Conservation (phyloP, 2,888 invertebrate species). For the Dynastes hyllus region DNA sequence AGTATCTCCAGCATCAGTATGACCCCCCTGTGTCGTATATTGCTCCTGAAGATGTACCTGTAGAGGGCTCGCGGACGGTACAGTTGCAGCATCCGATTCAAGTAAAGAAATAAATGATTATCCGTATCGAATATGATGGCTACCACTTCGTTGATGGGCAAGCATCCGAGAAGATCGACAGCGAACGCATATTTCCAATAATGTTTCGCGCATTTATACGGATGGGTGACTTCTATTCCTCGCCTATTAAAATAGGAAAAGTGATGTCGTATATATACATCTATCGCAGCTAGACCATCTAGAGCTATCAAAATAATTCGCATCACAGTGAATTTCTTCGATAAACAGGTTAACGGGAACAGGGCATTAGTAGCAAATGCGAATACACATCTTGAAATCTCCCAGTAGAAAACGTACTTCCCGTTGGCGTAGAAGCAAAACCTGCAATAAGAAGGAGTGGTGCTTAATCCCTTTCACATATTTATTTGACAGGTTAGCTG, state of each 20-base stretch:
- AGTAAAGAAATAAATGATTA: neutral
- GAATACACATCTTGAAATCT: constrained; percentile 54
- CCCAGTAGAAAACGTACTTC: constrained; percentile 57
- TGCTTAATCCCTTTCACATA: neutral
- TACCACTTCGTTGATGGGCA: constrained; percentile 56
- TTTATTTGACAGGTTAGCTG: neutral
- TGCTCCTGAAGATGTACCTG: constrained; percentile 34
- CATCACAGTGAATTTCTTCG: neutral
- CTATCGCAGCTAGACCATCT: constrained; percentile 56
- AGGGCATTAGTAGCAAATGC: constrained; percentile 53
- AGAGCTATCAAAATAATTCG: constrained; percentile 52
- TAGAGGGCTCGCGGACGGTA: constrained; percentile 32
- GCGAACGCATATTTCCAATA: constrained; percentile 59
- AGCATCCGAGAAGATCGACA: constrained; percentile 57
- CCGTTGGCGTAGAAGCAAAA: constrained; percentile 49
- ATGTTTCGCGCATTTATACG: constrained; percentile 57
- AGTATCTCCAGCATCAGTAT: constrained; percentile 25
- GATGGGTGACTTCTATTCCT: constrained; percentile 60
- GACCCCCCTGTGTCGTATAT: neutral
- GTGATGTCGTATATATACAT: constrained; percentile 60
- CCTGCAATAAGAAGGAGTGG: neutral
- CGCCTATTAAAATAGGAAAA: constrained; percentile 59
- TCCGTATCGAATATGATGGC: neutral
- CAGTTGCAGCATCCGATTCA: constrained; percentile 52
- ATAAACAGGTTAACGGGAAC: constrained; percentile 51